Evolutionary conservation across 2,797 vertebrate species (phyloP), one percentile per base, ranked within the genome.

Genomic region (Sebastes melanostomus): DNA sequence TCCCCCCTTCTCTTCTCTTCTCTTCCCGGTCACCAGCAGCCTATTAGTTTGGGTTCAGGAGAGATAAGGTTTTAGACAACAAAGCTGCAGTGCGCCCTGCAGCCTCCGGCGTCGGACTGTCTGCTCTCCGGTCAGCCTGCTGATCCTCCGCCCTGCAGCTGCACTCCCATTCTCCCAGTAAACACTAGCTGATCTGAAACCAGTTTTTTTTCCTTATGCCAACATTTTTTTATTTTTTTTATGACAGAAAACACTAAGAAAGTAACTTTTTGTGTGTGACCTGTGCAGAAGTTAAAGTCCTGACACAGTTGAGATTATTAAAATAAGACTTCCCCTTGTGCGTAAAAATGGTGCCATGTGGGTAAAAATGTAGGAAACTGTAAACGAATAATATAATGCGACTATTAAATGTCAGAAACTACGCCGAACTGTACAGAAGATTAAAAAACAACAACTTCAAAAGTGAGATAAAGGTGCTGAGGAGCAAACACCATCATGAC

Each of bases 61-160:
- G 95, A 96, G 95, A 96, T 95, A 96, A 95, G 94, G 94, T 90
- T 94, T 92, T 92, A 81, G 92, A 95, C 96, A 96, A 96, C 96
- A 96, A 95, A 94, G 93, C 93, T 18, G 95, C 88, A 92, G 95
- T 93, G 80, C 63, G 94, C 94, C 94, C 94, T 91, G 90, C 91
- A 90, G 95, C 94, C 52, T 16, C 38, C 96, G 97, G 97, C 96
- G 97, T 97, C 97, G 88, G 91, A 54, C 91, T 95, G 97, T 97
- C 96, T 97, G 96, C 81, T 93, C 91, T 94, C 94, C 94, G 87
- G 93, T 89, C 93, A 88, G 90, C 96, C 93, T 92, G 94, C 75
- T 94, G 94, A 93, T 96, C 95, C 95, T 95, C 94, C 94, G 95
- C 93, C 91, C 87, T 94, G 82, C 67, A 83, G 78, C 68, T 66